These are phyloP conservation scores for Calephelis perditalis DNA, from an alignment of 2,888 invertebrate genomes.

Conservation along the genomic window DNA sequence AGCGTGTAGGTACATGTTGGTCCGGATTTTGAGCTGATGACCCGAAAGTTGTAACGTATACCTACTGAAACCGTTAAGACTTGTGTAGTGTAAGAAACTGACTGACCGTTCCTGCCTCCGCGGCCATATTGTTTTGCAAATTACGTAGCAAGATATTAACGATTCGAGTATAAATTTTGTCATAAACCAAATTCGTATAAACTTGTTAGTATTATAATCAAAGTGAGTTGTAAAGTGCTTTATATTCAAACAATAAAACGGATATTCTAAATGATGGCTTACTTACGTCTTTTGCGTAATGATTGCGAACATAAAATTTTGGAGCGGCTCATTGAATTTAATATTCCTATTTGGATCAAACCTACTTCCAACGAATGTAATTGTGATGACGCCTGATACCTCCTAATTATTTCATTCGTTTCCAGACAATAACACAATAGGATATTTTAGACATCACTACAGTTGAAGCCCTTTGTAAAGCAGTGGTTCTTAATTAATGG, in stretches of 20 bases:
- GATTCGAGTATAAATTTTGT: conserved; percentile 35
- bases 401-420: neutral
- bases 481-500: too few relatives aligned
- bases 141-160: neutral
- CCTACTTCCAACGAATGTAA: conserved; percentile 6
- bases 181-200: conserved; percentile 48
- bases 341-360: conserved; percentile 36
- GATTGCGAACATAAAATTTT: conserved; percentile 64
- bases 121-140: too few relatives aligned
- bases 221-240: conserved; percentile 61
- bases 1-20: too few relatives aligned
- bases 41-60: too few relatives aligned
- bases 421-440: too few relatives aligned
- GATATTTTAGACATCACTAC: too few relatives aligned
- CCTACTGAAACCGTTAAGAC: too few relatives aligned
- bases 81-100: too few relatives aligned
- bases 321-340: conserved; percentile 54
- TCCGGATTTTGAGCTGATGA: too few relatives aligned
- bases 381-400: neutral
- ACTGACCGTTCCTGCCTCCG: too few relatives aligned
- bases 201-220: conserved; percentile 51
- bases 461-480: too few relatives aligned
- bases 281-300: conserved; percentile 61
- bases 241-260: conserved; percentile 71
- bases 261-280: conserved; percentile 60